phyloP scores from a whole-genome alignment of 2,113 vertebrate genomes.

The Elanoides forficatus region DNA sequence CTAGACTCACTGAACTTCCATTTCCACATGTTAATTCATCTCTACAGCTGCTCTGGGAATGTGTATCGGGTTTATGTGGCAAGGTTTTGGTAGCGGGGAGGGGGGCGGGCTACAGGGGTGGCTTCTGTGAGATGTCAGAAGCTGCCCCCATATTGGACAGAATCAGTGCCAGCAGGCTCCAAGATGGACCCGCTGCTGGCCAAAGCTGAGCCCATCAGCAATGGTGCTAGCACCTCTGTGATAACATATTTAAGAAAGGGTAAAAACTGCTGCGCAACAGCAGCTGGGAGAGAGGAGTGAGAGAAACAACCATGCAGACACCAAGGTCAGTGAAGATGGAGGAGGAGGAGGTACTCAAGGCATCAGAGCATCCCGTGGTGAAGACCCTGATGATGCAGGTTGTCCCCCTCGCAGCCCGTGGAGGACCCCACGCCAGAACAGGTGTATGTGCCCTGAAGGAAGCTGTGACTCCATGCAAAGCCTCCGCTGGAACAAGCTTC shows the following conservation, averaged over 20 bases:
- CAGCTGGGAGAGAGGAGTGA: neutral
- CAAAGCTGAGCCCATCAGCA: neutral
- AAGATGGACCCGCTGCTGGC: neutral
- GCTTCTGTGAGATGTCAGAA: neutral
- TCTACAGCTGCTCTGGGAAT: neutral
- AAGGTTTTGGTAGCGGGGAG: neutral
- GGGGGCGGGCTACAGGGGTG: neutral
- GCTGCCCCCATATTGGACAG: neutral
- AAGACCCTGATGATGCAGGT: neutral
- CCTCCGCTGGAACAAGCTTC: accelerated
- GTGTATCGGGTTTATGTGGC: neutral
- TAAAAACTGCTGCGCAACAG: neutral
- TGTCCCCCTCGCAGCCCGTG: neutral
- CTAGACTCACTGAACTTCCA: too few species aligned
- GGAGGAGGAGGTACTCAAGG: neutral
- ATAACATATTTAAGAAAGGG: neutral
- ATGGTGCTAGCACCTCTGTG: neutral
- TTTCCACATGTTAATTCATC: neutral
- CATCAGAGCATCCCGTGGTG: accelerated
- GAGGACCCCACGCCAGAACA: neutral
- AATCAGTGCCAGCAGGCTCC: neutral
- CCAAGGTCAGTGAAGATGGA: neutral
- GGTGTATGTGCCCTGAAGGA: neutral
- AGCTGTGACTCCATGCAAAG: neutral
- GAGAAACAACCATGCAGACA: neutral